These are phyloP conservation scores for Scaeva pyrastri DNA, from an alignment of 2,888 invertebrate genomes.

Conservation along the genomic window DNA sequence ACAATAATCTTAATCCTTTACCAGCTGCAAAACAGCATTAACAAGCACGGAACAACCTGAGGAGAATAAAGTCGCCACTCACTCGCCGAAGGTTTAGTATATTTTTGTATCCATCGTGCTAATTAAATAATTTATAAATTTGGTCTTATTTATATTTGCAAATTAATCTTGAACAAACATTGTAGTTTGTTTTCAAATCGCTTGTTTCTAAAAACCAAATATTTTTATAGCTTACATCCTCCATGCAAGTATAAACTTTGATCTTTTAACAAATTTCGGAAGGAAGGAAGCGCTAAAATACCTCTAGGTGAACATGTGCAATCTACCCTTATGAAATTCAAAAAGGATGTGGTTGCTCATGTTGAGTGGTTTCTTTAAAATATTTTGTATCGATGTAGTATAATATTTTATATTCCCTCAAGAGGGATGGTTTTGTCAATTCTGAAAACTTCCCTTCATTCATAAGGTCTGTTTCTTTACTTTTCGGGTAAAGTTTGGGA, in stretches of 20 bases:
- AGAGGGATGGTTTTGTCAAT: not conserved
- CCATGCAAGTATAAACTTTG: not conserved
- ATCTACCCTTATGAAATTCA: constrained; percentile 1
- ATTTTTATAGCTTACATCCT: not conserved
- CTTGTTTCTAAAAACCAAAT: not conserved
- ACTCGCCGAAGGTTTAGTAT: too few relatives aligned
- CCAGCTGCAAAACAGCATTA: too few relatives aligned
- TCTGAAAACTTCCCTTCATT: not conserved
- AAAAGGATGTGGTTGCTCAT: constrained; percentile 34
- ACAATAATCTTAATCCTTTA: too few relatives aligned
- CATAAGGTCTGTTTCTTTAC: too few relatives aligned
- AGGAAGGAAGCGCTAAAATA: not conserved
- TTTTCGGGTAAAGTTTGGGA: too few relatives aligned
- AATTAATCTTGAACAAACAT: too few relatives aligned
- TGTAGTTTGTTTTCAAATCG: not conserved
- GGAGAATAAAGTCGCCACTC: too few relatives aligned
- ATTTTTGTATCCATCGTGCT: too few relatives aligned
- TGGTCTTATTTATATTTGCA: too few relatives aligned
- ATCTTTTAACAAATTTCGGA: not conserved
- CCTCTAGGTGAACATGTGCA: not conserved
- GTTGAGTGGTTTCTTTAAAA: not conserved
- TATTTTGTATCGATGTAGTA: not conserved
- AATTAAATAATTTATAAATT: too few relatives aligned
- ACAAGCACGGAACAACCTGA: too few relatives aligned
- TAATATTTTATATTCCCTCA: not conserved